Evolutionary conservation across 2,797 vertebrate species (phyloP).

Genomic region (Pseudotriccus pelzelni): DNA sequence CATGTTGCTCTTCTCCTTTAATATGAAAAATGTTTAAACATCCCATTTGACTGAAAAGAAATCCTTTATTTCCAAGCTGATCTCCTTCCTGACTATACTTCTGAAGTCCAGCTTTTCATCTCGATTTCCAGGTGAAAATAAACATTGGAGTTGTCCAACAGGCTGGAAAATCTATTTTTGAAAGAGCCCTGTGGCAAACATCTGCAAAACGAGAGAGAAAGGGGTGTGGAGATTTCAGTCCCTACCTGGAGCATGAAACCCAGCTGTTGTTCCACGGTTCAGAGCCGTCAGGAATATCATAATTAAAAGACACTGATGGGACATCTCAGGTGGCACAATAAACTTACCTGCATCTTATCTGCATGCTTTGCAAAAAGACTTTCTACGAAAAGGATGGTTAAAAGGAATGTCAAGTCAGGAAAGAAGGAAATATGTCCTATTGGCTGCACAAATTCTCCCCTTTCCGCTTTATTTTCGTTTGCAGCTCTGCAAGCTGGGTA

Average conservation of each 20-base stretch:
- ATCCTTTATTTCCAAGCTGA: background rate
- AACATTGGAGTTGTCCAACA: background rate
- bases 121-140: background rate
- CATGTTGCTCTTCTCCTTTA: background rate
- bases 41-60: background rate
- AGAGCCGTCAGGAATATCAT: background rate
- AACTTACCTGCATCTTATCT: background rate
- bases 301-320: slow-evolving; percentile 3
- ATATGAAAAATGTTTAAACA: background rate
- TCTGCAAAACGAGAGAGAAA: background rate
- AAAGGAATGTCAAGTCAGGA: background rate
- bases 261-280: background rate
- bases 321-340: background rate
- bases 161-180: background rate
- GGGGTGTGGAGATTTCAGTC: background rate
- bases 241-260: background rate
- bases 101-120: background rate
- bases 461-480: background rate
- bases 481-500: background rate
- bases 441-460: background rate
- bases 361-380: background rate
- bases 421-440: background rate
- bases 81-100: background rate
- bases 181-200: background rate
- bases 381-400: background rate